Percentiles rank a stretch among this genome's conserved stretches.
Evolutionary conservation across 2,113 vertebrate species (phyloP).

Genomic region (Suricata suricatta): DNA sequence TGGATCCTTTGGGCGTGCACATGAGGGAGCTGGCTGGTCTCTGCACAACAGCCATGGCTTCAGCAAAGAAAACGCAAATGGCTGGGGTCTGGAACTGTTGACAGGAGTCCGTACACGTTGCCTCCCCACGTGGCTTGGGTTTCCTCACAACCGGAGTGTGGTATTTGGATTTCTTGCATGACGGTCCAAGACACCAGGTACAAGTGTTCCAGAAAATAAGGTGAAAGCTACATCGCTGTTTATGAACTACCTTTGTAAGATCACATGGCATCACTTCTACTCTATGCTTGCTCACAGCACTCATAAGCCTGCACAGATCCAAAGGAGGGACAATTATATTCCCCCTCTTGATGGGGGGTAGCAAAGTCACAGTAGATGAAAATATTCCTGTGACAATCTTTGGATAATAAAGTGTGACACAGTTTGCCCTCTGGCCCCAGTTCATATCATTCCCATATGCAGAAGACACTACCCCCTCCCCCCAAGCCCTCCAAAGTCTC

Average conservation of each 20-base stretch:
- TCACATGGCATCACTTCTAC: background rate
- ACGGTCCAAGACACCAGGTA: background rate
- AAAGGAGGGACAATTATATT: background rate
- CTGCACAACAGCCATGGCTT: background rate
- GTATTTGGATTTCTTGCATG: background rate
- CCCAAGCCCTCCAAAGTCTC: background rate
- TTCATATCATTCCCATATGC: background rate
- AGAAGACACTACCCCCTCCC: background rate
- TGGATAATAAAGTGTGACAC: background rate
- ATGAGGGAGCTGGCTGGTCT: background rate
- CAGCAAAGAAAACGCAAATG: background rate
- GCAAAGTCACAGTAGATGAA: background rate
- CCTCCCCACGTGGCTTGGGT: background rate
- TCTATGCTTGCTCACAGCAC: background rate
- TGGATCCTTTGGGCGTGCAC: background rate
- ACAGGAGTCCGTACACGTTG: background rate
- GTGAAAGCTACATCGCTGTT: background rate
- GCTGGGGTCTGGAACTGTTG: background rate
- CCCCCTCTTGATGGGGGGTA: background rate
- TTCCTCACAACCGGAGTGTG: background rate
- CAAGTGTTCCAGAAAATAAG: constrained; percentile 3
- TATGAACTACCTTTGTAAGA: background rate
- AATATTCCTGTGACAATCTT: background rate
- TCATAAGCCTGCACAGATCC: background rate
- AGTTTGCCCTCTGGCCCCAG: background rate